These are phyloP conservation scores for Orchesella cincta DNA, from an alignment of 1,140 invertebrate genomes.

Conservation along the genomic window DNA sequence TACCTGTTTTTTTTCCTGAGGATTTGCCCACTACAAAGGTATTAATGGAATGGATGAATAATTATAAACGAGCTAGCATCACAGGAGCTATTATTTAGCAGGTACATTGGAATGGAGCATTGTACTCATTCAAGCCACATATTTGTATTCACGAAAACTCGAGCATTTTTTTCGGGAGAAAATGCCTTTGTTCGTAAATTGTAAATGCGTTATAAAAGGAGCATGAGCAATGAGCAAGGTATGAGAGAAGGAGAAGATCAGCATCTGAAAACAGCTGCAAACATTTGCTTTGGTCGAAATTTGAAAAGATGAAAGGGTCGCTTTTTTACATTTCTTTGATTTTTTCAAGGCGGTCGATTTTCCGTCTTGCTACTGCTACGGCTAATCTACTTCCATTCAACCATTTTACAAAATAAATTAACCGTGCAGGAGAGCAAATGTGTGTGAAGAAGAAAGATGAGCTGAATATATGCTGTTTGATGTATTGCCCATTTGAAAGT, in stretches of 20 bases:
- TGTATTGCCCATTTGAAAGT: background rate
- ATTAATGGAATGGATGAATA: background rate
- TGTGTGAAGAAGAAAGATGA: slow-evolving; percentile 11
- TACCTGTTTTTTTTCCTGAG: background rate
- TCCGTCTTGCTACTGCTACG: background rate
- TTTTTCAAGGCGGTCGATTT: background rate
- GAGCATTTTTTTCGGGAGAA: no score
- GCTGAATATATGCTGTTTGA: background rate
- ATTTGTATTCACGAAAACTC: no score
- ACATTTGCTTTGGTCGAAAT: background rate
- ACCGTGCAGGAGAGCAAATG: background rate
- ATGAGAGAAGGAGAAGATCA: background rate
- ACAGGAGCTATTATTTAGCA: no score
- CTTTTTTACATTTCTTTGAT: background rate
- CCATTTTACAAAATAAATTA: slow-evolving; percentile 18
- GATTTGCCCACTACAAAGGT: background rate
- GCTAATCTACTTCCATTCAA: slow-evolving; percentile 18
- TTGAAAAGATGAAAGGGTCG: background rate
- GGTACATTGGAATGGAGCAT: no score
- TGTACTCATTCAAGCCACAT: no score
- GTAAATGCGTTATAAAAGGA: no score
- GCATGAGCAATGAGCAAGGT: no score
- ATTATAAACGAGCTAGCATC: background rate
- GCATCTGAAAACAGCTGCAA: slow-evolving; percentile 1
- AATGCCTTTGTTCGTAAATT: no score